These are phyloP conservation scores for Gymnocheta viridis DNA, from an alignment of 2,888 invertebrate genomes.

Conservation along the genomic window DNA sequence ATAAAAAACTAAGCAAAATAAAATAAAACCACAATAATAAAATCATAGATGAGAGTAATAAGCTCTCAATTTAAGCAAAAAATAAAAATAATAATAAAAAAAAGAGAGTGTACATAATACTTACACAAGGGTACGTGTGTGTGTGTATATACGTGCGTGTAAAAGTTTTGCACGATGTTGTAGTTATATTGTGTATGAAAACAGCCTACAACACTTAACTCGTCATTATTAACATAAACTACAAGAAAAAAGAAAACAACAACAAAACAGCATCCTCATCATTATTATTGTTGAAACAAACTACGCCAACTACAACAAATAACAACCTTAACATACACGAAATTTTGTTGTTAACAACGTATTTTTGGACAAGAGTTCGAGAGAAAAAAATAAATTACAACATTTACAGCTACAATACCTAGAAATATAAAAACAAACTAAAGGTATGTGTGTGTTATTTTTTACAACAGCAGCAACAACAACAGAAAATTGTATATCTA, in stretches of 20 bases:
- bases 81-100: background rate
- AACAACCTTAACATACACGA: slow-evolving; percentile 20
- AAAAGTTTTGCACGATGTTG: background rate
- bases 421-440: slow-evolving; percentile 34
- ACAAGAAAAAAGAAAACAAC: background rate
- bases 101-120: background rate
- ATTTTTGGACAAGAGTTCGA: slow-evolving; percentile 5
- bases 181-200: background rate
- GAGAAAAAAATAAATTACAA: background rate
- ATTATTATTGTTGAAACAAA: background rate
- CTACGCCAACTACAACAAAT: background rate
- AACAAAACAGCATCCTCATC: slow-evolving; percentile 2
- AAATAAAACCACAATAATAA: slow-evolving; percentile 4
- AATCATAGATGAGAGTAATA: slow-evolving; percentile 22
- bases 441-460: slow-evolving; percentile 54
- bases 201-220: background rate
- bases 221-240: slow-evolving; percentile 17
- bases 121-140: background rate
- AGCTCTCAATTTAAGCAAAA: slow-evolving; percentile 1
- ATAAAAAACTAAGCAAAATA: background rate
- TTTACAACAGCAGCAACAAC: too few relatives aligned
- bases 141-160: background rate
- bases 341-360: background rate
- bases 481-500: background rate
- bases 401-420: background rate